phyloP scores from a whole-genome alignment of 2,888 invertebrate species.

The Thera britannica region DNA sequence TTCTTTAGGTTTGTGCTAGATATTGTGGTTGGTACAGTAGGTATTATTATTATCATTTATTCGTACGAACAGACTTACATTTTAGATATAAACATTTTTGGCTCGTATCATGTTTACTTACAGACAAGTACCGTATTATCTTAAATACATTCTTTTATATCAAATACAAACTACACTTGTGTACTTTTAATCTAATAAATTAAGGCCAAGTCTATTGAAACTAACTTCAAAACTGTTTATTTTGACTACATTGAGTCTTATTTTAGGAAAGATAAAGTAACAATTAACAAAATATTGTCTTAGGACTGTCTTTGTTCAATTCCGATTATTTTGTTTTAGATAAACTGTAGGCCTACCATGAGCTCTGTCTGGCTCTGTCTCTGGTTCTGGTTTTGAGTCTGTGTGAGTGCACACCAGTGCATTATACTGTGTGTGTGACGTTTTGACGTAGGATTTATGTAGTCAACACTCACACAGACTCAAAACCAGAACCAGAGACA shows the following conservation, averaged over 20 bases:
- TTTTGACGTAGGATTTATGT: no score
- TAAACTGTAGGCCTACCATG: not conserved
- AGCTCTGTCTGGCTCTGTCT: no score
- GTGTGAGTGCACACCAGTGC: not conserved
- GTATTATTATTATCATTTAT: no score
- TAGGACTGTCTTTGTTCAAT: not conserved
- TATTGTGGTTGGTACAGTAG: no score
- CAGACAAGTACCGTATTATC: no score
- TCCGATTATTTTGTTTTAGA: conserved; percentile 1
- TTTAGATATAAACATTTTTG: no score
- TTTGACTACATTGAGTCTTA: conserved; percentile 27
- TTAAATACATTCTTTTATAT: conserved; percentile 8
- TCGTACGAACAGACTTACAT: no score
- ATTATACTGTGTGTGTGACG: not conserved
- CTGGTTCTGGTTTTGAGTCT: not conserved
- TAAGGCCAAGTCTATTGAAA: conserved; percentile 8
- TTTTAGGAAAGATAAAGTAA: conserved; percentile 6
- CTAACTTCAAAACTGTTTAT: conserved; percentile 22
- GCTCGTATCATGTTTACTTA: no score
- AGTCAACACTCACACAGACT: no score
- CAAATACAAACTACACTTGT: conserved; percentile 34
- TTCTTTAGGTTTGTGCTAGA: no score
- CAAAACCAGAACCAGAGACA: no score
- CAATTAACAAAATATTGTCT: not conserved
- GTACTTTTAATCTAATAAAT: conserved; percentile 33